Conservation (phyloP, 2,113 vertebrate genomes). For the Tinamus guttatus region DNA sequence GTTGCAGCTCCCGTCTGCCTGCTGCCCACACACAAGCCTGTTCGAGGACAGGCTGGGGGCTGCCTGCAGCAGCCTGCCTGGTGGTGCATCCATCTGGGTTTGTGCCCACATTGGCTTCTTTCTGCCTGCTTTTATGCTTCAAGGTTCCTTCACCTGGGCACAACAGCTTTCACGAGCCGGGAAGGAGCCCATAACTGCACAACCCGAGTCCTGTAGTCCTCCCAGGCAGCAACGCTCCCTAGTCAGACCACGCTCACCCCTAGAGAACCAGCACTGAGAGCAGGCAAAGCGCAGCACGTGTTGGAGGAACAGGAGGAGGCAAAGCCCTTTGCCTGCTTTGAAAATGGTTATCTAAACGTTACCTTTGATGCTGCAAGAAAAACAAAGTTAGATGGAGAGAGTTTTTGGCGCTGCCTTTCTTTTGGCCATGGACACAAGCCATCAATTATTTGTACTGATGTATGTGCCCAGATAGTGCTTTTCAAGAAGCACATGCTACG, state of each 20-base stretch:
- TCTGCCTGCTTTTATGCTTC: background rate
- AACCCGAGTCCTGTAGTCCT: background rate
- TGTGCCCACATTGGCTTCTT: background rate
- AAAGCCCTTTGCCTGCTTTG: background rate
- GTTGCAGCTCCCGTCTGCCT: background rate
- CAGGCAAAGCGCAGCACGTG: background rate
- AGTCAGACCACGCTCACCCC: background rate
- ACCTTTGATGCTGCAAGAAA: background rate
- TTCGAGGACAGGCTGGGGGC: background rate
- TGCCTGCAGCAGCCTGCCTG: background rate
- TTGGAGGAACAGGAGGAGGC: background rate
- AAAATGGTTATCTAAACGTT: background rate
- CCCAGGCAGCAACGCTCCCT: background rate
- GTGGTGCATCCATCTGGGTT: background rate
- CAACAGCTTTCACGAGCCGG: background rate
- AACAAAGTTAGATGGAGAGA: background rate
- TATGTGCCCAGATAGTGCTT: slow-evolving; percentile 9
- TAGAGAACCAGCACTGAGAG: background rate
- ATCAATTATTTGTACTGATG: background rate
- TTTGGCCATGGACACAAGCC: background rate
- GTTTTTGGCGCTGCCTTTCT: background rate
- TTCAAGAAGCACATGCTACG: slow-evolving; percentile 30
- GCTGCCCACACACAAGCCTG: background rate
- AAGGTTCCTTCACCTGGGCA: background rate
- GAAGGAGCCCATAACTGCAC: background rate